These are phyloP conservation scores for Alces alces DNA, from an alignment of 2,113 vertebrate species.

Conservation along the genomic window DNA sequence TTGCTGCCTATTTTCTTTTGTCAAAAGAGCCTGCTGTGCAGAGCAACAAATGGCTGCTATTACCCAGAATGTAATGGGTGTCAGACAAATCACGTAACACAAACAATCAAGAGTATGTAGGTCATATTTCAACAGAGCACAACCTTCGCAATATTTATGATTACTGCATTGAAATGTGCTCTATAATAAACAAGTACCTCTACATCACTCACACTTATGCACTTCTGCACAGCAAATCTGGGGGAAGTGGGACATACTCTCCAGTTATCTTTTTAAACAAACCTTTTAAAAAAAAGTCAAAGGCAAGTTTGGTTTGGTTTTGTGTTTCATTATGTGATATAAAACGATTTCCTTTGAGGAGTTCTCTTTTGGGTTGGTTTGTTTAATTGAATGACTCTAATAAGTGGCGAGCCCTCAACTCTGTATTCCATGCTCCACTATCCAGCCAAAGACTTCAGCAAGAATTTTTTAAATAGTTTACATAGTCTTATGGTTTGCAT, in stretches of 20 bases:
- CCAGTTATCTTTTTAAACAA: constrained; percentile 76
- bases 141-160: constrained; percentile 90
- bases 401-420: constrained; percentile 52
- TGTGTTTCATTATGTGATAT: constrained; percentile 68
- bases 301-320: constrained; percentile 54
- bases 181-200: constrained; percentile 90
- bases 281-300: constrained; percentile 57
- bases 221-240: constrained; percentile 81
- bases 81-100: constrained; percentile 90
- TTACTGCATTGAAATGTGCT: constrained; percentile 91
- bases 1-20: constrained; percentile 90
- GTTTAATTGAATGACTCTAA: constrained; percentile 77
- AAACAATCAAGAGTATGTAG: constrained; percentile 88
- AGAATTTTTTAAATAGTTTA: not conserved
- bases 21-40: constrained; percentile 88
- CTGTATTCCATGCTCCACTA: not conserved
- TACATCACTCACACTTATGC: constrained; percentile 85
- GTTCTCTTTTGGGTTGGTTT: constrained; percentile 59
- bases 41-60: constrained; percentile 95
- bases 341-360: constrained; percentile 72
- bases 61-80: constrained; percentile 91
- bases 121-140: constrained; percentile 88
- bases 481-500: not conserved
- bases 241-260: constrained; percentile 75
- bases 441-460: not conserved